Percentiles rank a stretch among this genome's conserved stretches.
Conservation (phyloP, 2,113 vertebrate genomes). For the Rutilus rutilus region DNA sequence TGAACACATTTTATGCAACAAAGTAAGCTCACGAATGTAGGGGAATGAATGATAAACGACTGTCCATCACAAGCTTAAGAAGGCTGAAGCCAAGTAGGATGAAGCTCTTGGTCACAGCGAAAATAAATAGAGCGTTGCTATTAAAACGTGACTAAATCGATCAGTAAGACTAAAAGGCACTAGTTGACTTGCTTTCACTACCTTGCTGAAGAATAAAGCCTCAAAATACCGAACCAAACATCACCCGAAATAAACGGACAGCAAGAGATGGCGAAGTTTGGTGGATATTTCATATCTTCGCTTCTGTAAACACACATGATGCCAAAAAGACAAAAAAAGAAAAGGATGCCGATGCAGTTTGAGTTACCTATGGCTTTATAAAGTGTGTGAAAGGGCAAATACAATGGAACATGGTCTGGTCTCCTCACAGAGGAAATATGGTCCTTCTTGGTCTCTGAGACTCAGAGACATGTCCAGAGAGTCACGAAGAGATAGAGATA, state of each 20-base stretch:
- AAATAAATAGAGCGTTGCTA: not conserved
- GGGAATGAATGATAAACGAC: not conserved
- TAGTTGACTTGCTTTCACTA: slow-evolving; percentile 53
- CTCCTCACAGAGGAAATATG: slow-evolving; percentile 95
- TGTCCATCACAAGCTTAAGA: not conserved
- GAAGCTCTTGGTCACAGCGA: not conserved
- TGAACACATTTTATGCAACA: not conserved
- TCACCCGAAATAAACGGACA: not conserved
- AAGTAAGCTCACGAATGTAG: slow-evolving; percentile 1
- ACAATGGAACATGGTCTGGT: slow-evolving; percentile 83
- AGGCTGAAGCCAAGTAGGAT: not conserved
- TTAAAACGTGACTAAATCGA: slow-evolving; percentile 1
- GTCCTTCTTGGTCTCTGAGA: slow-evolving; percentile 80
- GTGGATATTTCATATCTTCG: not conserved
- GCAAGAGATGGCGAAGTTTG: slow-evolving; percentile 5
- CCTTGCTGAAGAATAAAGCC: slow-evolving; percentile 25
- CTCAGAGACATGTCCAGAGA: slow-evolving; percentile 49
- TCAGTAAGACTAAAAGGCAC: slow-evolving; percentile 57
- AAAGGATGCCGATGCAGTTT: slow-evolving; percentile 69
- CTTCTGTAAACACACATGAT: not conserved
- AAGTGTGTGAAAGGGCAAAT: slow-evolving; percentile 52
- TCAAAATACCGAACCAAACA: slow-evolving; percentile 56
- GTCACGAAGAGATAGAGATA: not conserved
- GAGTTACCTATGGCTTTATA: slow-evolving; percentile 87
- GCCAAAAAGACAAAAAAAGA: not conserved